phyloP scores from a whole-genome alignment of 2,113 vertebrate genomes.

The Festucalex cinctus region DNA sequence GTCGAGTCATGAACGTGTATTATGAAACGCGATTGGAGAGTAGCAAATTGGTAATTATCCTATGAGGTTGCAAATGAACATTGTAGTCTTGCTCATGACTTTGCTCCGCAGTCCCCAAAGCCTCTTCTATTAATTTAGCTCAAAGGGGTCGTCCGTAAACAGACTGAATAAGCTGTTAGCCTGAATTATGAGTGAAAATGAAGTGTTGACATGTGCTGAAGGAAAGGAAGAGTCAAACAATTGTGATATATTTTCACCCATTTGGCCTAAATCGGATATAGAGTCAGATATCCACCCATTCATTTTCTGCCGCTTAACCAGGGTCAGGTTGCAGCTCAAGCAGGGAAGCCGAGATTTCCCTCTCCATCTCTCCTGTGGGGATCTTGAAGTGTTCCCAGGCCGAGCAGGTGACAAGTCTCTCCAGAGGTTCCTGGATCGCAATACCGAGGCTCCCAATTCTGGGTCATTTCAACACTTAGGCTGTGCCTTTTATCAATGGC shows the following conservation, averaged over 20 bases:
- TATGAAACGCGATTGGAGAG: slow-evolving; percentile 70
- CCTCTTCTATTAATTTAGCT: slow-evolving; percentile 74
- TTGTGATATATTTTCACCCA: background rate
- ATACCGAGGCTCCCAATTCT: too few relatives aligned
- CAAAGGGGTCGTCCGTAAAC: slow-evolving; percentile 72
- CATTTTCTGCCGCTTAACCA: background rate
- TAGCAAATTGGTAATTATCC: slow-evolving; percentile 72
- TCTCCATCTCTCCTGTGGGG: too few relatives aligned
- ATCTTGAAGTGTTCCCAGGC: too few relatives aligned
- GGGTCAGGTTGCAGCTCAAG: background rate
- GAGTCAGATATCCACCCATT: background rate
- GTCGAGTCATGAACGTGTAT: slow-evolving; percentile 64
- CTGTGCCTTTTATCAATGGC: too few relatives aligned
- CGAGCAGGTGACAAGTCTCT: too few relatives aligned
- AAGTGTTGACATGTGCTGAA: slow-evolving; percentile 64
- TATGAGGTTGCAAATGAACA: slow-evolving; percentile 66
- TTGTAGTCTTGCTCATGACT: slow-evolving; percentile 70
- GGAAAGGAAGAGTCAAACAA: slow-evolving; percentile 44
- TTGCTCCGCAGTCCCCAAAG: slow-evolving; percentile 64
- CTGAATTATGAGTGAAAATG: slow-evolving; percentile 66
- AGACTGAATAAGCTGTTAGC: slow-evolving; percentile 71
- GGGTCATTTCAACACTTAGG: too few relatives aligned
- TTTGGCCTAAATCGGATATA: background rate
- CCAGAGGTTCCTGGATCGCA: too few relatives aligned
- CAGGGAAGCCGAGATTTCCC: background rate